phyloP scores from a whole-genome alignment of 1,140 invertebrate species.

The Subanguina moxae region DNA sequence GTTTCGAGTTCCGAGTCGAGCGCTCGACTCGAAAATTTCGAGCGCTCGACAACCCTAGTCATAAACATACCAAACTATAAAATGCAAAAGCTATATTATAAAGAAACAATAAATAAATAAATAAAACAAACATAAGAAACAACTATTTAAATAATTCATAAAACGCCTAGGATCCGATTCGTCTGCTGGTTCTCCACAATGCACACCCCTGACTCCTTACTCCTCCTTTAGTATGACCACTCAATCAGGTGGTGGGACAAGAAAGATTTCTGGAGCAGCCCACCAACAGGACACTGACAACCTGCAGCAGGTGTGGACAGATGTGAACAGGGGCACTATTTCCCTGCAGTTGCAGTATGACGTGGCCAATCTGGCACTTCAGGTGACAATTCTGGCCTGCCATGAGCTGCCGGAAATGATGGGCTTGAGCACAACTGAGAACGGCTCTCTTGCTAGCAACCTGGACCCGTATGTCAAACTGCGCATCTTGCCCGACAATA shows the following conservation, averaged over 20 bases:
- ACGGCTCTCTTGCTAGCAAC: conserved; percentile 30
- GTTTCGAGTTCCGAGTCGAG: too few relatives aligned
- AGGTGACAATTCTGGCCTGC: conserved; percentile 51
- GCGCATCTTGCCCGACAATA: conserved; percentile 85
- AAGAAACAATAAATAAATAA: too few relatives aligned
- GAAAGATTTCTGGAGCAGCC: background rate
- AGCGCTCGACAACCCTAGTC: too few relatives aligned
- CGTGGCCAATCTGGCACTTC: conserved; percentile 23
- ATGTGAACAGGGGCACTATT: conserved; percentile 25
- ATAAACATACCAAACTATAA: too few relatives aligned
- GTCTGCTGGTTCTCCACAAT: conserved; percentile 25
- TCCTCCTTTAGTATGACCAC: conserved; percentile 22
- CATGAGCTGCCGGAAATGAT: conserved; percentile 49
- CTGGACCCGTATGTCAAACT: conserved; percentile 87
- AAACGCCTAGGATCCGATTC: background rate
- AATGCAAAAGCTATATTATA: too few relatives aligned
- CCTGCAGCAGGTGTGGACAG: conserved; percentile 1
- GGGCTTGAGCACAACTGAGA: conserved; percentile 15
- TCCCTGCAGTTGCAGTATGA: conserved; percentile 37
- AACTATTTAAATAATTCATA: too few relatives aligned
- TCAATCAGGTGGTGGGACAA: background rate
- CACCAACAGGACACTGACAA: conserved; percentile 3
- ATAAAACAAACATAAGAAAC: too few relatives aligned
- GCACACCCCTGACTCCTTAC: conserved; percentile 39
- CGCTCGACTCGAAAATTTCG: too few relatives aligned